Evolutionary conservation across 2,797 vertebrate species (phyloP), one percentile per base, ranked within the genome.

Genomic region (Diceros bicornis): DNA sequence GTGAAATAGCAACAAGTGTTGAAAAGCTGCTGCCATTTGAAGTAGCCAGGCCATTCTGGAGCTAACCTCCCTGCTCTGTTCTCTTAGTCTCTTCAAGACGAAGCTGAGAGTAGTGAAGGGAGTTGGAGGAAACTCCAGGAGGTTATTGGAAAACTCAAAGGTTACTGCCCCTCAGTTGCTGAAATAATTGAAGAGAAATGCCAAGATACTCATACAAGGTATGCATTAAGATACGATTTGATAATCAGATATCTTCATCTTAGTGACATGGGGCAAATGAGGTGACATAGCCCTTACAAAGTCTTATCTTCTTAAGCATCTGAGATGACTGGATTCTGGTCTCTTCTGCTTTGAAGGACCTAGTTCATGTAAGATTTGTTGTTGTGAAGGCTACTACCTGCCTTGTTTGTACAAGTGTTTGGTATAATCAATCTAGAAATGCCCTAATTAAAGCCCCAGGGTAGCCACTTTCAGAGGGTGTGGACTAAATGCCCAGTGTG

Each of bases 31-130:
- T 83, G 44, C 55, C 68, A 85, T 77, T 50, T 52, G 66, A 50
- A 20, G 37, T 25, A 23, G 18, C 74, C 41, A 34, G 68, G n/a
- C 27, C 37, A 2, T 75, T 59, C 61, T 47, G 59, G 77, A 96
- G 52, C 55, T 93, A 69, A 89, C 75, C n/a, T 20, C 66, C 41
- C 1, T 92, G 17, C 86, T 94, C 23, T 86, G n/a, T 96, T 96
- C 97, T 59, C 77, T 62, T 97, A 99, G 99, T 94, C 96, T 96
- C 98, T 99, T 93, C 99, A 98, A 11, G 98, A 99, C 5, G 98
- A 99, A 96, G 97, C 97, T 0, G 98, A 99, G 95, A 98, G 77
- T 75, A 97, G 89, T 25, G 99, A 99, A 89, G 96, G 97, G 12
- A 98, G 97, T 0, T 99, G 99, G 99, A 98, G 97, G 84, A 98